Evolutionary conservation across 2,113 vertebrate species (phyloP), one percentile per base, ranked within the genome.

Genomic region (Parotia lawesii): DNA sequence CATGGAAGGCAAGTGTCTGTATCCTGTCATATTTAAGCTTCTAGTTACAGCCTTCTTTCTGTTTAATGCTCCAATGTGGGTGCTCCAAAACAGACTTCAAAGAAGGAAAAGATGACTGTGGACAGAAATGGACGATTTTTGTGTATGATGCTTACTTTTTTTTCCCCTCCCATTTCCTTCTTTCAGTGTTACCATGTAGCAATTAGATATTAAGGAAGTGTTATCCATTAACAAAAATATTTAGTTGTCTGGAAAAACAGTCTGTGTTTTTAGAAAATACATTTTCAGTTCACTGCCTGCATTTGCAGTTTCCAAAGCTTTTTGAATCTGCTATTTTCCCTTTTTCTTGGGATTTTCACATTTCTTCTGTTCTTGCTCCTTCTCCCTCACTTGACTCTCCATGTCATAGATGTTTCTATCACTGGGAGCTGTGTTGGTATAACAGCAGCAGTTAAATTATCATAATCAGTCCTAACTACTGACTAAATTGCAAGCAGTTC

Each of bases 1-100:
- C 89, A 95, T 73, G 66, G 89, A 88, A 95, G 90, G 96, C 91
- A 87, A 96, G 64, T 93, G 89, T 92, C 95, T 96, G 90, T 82
- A 33, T 93, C 93, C 87, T 88, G 92, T 96, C 85, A 69, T 92
- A 53, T 80, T 95, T 94, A 92, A 92, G 92, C 90, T 97, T 93
- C 71, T 70, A 83, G 77, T 94, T 80, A 61, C 53, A 82, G 88
- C 72, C 35, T 80, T 67, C 85, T 73, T 33, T 86, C 73, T 79
- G 37, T 33, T 87, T 94, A 71, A 18, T 76, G 74, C 37, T 78
- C 37, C 37, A 37, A 37, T 37, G 33, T 76, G 51, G 65, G 38
- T 94, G 73, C 89, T 89, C 38, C 61, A 80, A 11, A 94, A 65
- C 27, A 88, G 57, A 78, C 62, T 15, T 37, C 37, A 47, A 69